Evolutionary conservation across 2,888 invertebrate species (phyloP).

Genomic region (Xylophagus ater): DNA sequence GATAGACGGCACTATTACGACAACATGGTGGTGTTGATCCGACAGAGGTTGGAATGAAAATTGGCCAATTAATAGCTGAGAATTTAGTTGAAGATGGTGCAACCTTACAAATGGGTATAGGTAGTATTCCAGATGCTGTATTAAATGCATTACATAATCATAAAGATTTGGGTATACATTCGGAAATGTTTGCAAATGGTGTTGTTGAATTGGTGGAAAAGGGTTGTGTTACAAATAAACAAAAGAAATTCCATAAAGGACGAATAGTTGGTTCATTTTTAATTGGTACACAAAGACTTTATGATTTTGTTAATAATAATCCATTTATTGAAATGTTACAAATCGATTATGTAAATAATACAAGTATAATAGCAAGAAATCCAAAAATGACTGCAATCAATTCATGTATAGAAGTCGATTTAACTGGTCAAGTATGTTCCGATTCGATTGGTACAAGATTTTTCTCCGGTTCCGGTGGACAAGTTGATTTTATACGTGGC

Average conservation of each 20-base stretch:
- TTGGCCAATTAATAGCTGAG: constrained; percentile 80
- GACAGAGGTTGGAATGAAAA: constrained; percentile 54
- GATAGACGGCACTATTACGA: constrained; percentile 57
- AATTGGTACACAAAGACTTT: constrained; percentile 76
- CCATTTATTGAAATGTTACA: constrained; percentile 85
- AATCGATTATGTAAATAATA: constrained; percentile 81
- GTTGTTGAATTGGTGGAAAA: constrained; percentile 77
- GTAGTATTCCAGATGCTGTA: constrained; percentile 91
- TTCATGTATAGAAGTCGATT: constrained; percentile 86
- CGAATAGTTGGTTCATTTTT: constrained; percentile 88
- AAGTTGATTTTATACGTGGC: constrained; percentile 88
- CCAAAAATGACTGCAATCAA: constrained; percentile 94
- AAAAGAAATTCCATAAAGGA: constrained; percentile 71
- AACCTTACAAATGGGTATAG: constrained; percentile 86
- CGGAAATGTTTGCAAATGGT: constrained; percentile 95
- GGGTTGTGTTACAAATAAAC: constrained; percentile 82
- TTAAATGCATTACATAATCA: constrained; percentile 66
- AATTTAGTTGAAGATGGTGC: constrained; percentile 87
- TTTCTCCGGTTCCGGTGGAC: constrained; percentile 82
- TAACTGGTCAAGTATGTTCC: constrained; percentile 86
- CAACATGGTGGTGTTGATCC: constrained; percentile 51
- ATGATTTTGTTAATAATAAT: constrained; percentile 90
- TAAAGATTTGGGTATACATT: constrained; percentile 90
- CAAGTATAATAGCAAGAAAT: constrained; percentile 66
- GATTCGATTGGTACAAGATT: constrained; percentile 74